Conservation (phyloP, 2,888 invertebrate species). For the Noctuana brunneofusca region DNA sequence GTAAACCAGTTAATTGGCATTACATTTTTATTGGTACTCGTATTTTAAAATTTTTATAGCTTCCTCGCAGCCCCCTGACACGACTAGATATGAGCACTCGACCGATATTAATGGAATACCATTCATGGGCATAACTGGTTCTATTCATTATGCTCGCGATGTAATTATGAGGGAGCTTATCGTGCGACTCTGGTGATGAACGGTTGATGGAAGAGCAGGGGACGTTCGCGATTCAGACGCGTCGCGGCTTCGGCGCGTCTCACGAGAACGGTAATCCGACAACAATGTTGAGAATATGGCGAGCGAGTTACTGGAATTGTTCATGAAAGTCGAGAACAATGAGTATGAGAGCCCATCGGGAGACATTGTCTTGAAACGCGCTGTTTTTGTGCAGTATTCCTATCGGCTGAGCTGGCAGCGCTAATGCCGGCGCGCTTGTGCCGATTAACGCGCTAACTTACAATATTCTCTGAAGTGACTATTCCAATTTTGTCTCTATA, state of each 20-base stretch:
- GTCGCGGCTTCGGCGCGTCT: conserved; percentile 46
- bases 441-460: conserved; percentile 34
- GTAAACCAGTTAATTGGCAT: conserved; percentile 51
- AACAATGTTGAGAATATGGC: conserved; percentile 74
- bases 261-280: conserved; percentile 53
- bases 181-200: conserved; percentile 44
- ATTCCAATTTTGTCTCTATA: conserved; percentile 15
- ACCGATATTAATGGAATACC: conserved; percentile 62
- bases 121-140: conserved; percentile 62
- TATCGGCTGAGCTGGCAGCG: conserved; percentile 43
- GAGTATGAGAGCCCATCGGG: conserved; percentile 58
- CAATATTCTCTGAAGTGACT: conserved; percentile 33
- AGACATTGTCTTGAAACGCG: conserved; percentile 62
- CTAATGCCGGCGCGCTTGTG: conserved; percentile 37
- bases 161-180: conserved; percentile 63
- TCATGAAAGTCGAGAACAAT: conserved; percentile 77
- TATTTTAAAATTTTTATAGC: conserved; percentile 56
- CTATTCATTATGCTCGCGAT: conserved; percentile 49
- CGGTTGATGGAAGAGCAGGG: conserved; percentile 28
- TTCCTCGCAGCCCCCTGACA: conserved; percentile 48
- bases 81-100: conserved; percentile 48
- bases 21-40: conserved; percentile 58
- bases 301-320: conserved; percentile 55
- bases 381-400: conserved; percentile 58
- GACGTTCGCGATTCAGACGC: conserved; percentile 26